phyloP scores from a whole-genome alignment of 2,797 vertebrate species.

The Lycodopsis pacificus region DNA sequence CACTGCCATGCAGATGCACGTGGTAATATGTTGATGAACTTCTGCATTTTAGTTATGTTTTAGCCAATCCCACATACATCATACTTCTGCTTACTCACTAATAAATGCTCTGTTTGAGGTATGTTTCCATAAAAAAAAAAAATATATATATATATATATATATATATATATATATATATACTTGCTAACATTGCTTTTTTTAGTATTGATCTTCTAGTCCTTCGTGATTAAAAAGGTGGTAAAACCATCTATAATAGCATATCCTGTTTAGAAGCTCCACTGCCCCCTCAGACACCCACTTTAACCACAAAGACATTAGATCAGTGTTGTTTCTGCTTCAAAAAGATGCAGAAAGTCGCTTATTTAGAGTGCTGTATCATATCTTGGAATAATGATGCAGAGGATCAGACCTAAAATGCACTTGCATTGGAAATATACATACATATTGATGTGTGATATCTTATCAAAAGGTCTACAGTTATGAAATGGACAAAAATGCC shows the following conservation, averaged over 20 bases:
- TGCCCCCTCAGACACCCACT: slow-evolving; percentile 58
- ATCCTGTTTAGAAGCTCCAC: slow-evolving; percentile 31
- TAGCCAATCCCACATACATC: background rate
- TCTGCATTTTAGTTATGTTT: slow-evolving; percentile 4
- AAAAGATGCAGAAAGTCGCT: slow-evolving; percentile 18
- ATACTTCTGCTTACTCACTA: background rate
- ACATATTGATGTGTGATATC: background rate
- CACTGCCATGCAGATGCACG: background rate
- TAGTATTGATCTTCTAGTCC: slow-evolving; percentile 30
- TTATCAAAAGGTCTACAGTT: slow-evolving; percentile 1
- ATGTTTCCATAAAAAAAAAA: no score
- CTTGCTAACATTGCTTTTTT: slow-evolving; percentile 21
- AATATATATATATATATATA: no score
- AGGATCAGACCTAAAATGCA: background rate
- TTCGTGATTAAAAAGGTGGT: slow-evolving; percentile 32
- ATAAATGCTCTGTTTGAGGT: background rate
- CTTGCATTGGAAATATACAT: background rate
- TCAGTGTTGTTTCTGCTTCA: slow-evolving; percentile 33
- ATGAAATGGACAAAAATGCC: slow-evolving; percentile 20
- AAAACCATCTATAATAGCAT: slow-evolving; percentile 39
- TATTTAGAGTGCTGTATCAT: background rate
- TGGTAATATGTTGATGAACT: slow-evolving; percentile 1
- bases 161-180: background rate
- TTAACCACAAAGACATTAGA: slow-evolving; percentile 14
- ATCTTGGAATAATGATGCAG: slow-evolving; percentile 1